Base-by-base conservation (phyloP, 1,140 invertebrate species). In the Listronotus oregonensis region DNA sequence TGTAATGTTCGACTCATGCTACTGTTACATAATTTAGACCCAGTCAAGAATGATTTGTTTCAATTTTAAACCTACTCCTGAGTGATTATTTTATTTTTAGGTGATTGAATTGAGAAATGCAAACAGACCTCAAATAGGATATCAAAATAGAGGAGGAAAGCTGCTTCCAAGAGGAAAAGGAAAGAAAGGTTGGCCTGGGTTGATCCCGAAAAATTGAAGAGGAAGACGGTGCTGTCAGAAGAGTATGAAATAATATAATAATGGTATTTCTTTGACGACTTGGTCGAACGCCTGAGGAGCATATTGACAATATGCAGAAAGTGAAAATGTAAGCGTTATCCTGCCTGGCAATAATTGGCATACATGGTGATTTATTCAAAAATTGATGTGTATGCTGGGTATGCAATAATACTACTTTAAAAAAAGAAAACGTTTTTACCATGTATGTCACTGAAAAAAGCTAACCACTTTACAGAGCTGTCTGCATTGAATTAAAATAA, bases 111-210 rank as follows among this genome's bases (percentile, higher is more conserved):
- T 8, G 87, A 91, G 64, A 52, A 87, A 88, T 69, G 87, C 88
- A 0, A 85, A 85, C 18, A 89, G 93, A 74, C 90, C 91, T n/a
- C n/a, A 0, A 87, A 89, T 66, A 83, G n/a, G 93, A 3, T 93
- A 90, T 73, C 87, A 92, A 62, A 94, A 95, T 79, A 84, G 93
- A 44, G 92, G 92, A 6, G 92, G 93, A 0, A 88, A 91, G 67
- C 80, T 96, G 8, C 79, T 96, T 0, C 83, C 84, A 27, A 93
- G 95, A 76, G 93, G 95, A 78, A 93, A 90, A 70, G 89, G 92
- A 70, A 82, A 92, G 9, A 95, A 92, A 73, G 76, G 79, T 3
- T 84, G 88, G 12, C 79, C 86, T 1, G 86, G 69, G 56, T 39
- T 60, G 42, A 69, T 78, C 5, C 71, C 73, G 9, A 89, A 89